A percentile compares a stretch with the other conserved stretches of the same genome.
Conservation (phyloP, 2,888 invertebrate genomes). For the Melanotus villosus region DNA sequence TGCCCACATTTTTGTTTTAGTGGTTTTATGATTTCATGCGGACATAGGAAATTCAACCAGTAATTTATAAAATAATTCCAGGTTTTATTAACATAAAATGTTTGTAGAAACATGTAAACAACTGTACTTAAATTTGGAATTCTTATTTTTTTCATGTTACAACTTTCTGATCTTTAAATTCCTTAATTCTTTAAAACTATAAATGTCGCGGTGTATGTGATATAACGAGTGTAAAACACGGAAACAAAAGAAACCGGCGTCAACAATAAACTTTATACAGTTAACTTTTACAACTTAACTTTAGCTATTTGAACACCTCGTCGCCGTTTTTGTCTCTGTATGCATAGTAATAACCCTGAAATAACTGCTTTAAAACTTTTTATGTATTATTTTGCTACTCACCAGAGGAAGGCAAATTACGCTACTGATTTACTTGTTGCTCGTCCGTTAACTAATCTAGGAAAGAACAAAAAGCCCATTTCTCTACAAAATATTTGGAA, state of each 20-base stretch:
- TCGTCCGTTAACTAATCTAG: not conserved
- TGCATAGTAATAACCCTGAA: conserved; percentile 39
- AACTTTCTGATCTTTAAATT: not conserved
- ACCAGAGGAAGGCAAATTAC: conserved; percentile 23
- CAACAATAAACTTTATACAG: conserved; percentile 34
- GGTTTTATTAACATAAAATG: no score
- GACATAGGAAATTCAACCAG: not conserved
- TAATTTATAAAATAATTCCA: not conserved
- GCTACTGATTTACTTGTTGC: conserved; percentile 25
- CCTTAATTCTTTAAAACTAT: not conserved
- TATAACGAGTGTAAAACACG: conserved; percentile 15
- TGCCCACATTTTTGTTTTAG: not conserved
- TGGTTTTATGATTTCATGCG: not conserved
- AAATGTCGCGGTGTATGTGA: not conserved
- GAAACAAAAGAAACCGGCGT: conserved; percentile 30
- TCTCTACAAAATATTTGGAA: no score
- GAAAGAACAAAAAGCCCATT: not conserved
- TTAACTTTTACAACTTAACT: conserved; percentile 38
- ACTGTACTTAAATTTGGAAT: no score
- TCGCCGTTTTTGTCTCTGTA: conserved; percentile 33
- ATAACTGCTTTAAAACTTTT: conserved; percentile 33
- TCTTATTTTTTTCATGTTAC: no score
- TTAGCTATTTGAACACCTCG: conserved; percentile 38
- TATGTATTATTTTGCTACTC: conserved; percentile 26
- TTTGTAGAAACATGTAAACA: no score